Conservation (phyloP, 2,797 vertebrate species). For the Macropus fuliginosus region DNA sequence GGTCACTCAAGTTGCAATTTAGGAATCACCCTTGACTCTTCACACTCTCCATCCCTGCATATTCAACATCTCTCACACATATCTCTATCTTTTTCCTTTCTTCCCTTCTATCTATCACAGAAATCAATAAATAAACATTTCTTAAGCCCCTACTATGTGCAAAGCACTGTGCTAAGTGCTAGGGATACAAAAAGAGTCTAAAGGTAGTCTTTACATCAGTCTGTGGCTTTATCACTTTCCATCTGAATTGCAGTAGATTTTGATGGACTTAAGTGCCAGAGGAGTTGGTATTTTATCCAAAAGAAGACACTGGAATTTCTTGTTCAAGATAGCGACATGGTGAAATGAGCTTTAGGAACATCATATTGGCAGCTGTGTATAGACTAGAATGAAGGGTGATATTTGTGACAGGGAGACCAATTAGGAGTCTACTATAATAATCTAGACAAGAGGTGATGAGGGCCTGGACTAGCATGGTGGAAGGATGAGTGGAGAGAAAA, state of each 20-base stretch:
- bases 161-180: neutral
- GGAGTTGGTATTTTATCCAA: neutral
- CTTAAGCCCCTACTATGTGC: neutral
- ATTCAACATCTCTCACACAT: neutral
- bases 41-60: no score
- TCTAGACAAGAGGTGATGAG: neutral
- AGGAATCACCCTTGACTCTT: neutral
- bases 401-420: neutral
- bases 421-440: neutral
- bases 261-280: neutral
- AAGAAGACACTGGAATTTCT: neutral
- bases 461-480: neutral
- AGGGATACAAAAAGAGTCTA: neutral
- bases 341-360: no score
- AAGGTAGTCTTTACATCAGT: neutral
- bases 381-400: neutral
- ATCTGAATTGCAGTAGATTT: neutral
- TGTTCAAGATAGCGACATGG: neutral
- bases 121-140: neutral
- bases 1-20: neutral
- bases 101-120: neutral
- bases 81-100: neutral
- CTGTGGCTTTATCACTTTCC: neutral
- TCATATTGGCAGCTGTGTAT: neutral
- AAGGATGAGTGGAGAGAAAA: neutral